Conservation (phyloP, 2,888 invertebrate species). For the Thalpophila matura region DNA sequence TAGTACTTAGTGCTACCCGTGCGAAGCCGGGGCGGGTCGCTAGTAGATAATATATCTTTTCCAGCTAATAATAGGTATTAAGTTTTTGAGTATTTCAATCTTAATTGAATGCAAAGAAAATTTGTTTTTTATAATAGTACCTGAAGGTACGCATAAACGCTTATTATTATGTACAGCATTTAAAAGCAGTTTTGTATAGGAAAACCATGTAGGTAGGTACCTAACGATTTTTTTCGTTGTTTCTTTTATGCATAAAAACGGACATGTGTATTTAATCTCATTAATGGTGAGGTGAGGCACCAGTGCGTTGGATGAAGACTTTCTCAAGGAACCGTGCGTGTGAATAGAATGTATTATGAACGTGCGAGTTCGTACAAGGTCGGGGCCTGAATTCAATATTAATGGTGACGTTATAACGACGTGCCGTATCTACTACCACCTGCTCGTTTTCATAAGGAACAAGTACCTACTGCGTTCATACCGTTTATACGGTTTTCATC, state of each 20-base stretch:
- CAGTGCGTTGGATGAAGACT: constrained; percentile 2
- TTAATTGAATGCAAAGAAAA: no score
- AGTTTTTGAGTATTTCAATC: no score
- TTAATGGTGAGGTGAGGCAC: neutral
- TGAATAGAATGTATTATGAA: constrained; percentile 20
- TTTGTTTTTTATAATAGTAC: no score
- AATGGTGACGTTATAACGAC: constrained; percentile 34
- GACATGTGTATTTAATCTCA: neutral
- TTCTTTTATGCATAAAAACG: neutral
- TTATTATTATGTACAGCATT: no score
- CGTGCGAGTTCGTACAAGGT: constrained; percentile 24
- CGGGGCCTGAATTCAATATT: constrained; percentile 33
- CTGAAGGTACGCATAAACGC: no score
- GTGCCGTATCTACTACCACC: constrained; percentile 10
- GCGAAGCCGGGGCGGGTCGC: no score
- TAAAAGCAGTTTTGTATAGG: no score
- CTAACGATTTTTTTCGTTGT: neutral
- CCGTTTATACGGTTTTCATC: neutral
- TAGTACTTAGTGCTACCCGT: no score
- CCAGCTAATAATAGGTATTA: no score
- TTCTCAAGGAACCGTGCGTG: constrained; percentile 18
- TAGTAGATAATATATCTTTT: no score
- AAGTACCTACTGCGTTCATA: neutral
- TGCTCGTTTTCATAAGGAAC: constrained; percentile 9
- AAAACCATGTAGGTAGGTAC: no score